Percentiles rank a stretch among this genome's conserved stretches.
Conservation (phyloP, 2,888 invertebrate species). For the Philhelius pedissequus region DNA sequence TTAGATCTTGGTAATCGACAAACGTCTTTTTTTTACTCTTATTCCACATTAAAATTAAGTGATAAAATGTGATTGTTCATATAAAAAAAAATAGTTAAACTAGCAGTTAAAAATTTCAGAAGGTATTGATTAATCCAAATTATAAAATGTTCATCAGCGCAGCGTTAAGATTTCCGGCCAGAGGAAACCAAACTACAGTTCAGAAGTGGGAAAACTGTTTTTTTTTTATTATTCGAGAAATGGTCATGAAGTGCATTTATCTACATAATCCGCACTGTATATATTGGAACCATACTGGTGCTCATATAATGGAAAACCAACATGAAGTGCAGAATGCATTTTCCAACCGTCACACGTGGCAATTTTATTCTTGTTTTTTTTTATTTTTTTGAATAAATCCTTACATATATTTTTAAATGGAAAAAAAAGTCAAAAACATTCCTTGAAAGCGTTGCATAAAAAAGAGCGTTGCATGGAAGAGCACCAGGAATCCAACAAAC, state of each 20-base stretch:
- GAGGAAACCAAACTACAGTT: too few species aligned
- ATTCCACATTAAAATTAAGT: too few species aligned
- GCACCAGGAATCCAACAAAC: neutral
- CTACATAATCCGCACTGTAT: neutral
- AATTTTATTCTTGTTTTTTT: neutral
- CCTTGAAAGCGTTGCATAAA: neutral
- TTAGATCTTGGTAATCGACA: too few species aligned
- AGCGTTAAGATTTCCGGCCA: too few species aligned
- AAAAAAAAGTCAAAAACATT: neutral
- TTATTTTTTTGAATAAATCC: neutral
- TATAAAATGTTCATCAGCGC: too few species aligned
- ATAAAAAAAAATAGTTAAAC: too few species aligned
- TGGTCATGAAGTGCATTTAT: neutral
- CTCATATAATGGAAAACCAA: constrained; percentile 40
- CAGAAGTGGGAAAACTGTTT: too few species aligned
- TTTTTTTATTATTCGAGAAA: too few species aligned
- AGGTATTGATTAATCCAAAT: too few species aligned
- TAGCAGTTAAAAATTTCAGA: too few species aligned
- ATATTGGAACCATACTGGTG: neutral
- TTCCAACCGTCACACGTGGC: constrained; percentile 46
- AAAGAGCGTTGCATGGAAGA: constrained; percentile 7
- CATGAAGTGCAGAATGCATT: constrained; percentile 26
- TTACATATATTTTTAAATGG: constrained; percentile 6
- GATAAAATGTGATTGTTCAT: too few species aligned
- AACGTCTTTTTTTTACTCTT: too few species aligned